Evolutionary conservation across 2,797 vertebrate genomes (phyloP).

Genomic region (Pangasius krempfi): DNA sequence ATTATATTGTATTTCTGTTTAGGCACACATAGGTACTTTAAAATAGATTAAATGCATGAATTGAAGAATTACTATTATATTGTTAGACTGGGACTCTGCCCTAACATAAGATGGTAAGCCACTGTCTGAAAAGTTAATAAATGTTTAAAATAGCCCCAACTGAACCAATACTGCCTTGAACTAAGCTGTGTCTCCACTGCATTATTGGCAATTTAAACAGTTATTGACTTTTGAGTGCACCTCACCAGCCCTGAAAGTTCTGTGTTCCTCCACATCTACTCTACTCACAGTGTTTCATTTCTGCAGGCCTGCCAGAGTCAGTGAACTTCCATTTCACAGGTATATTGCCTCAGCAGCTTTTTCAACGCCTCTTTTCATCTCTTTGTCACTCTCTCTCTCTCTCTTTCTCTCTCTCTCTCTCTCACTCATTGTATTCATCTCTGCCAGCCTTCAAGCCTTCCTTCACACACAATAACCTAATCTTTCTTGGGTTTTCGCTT

Average conservation of each 20-base stretch:
- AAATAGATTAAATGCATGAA: neutral
- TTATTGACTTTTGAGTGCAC: conserved; percentile 35
- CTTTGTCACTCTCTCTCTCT: neutral
- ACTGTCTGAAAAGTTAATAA: neutral
- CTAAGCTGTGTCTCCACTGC: neutral
- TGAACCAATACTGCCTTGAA: neutral
- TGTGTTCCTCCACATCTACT: conserved; percentile 14
- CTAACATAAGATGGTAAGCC: neutral
- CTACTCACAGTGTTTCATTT: conserved; percentile 61
- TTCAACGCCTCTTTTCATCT: conserved; percentile 6
- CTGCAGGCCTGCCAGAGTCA: conserved; percentile 81
- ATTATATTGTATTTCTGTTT: neutral
- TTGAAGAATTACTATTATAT: neutral
- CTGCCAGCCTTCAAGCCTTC: conserved; percentile 20
- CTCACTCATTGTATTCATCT: neutral
- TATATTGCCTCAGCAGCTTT: conserved; percentile 60
- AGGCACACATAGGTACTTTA: neutral
- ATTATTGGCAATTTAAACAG: conserved; percentile 25
- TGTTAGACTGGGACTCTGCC: neutral
- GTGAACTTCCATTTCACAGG: conserved; percentile 86
- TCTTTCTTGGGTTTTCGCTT: conserved; percentile 34
- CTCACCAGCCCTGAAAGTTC: conserved; percentile 8
- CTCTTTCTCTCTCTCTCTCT: neutral
- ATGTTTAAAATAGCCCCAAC: conserved; percentile 10
- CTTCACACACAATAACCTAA: conserved; percentile 39